Conservation (phyloP, 2,888 invertebrate species). For the Machimus atricapillus region DNA sequence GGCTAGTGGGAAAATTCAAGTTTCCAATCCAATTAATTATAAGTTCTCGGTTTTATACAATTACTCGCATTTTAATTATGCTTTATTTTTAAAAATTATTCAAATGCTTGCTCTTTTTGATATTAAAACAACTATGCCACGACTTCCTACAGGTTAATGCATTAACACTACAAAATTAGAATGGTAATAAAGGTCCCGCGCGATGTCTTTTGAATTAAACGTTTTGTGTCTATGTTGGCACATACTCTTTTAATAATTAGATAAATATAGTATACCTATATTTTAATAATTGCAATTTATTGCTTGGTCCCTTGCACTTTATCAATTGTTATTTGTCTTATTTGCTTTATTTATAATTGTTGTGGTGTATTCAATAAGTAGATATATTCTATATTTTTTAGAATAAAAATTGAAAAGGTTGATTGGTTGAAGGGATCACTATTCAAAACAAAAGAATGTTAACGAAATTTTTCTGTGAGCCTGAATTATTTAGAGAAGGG, state of each 20-base stretch:
- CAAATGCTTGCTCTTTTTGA: conserved; percentile 34
- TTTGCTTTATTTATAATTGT: background rate
- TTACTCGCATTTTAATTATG: background rate
- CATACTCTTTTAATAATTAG: background rate
- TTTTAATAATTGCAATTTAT: background rate
- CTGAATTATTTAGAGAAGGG: no score
- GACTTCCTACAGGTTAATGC: background rate
- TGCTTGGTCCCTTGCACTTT: background rate
- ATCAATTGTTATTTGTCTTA: background rate
- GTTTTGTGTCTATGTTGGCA: background rate
- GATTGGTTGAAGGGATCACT: no score
- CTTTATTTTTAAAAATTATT: background rate
- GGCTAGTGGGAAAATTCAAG: background rate
- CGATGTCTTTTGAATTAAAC: background rate
- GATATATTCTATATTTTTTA: background rate
- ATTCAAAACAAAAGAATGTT: no score
- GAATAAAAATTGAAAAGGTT: background rate
- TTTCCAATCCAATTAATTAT: conserved; percentile 6
- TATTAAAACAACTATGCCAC: background rate
- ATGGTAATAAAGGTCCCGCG: background rate
- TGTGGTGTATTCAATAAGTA: background rate
- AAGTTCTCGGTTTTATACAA: background rate
- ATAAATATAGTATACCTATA: background rate
- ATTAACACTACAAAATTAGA: background rate
- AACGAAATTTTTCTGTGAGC: no score